These are phyloP conservation scores for Solea solea DNA, from an alignment of 2,113 vertebrate species.

Conservation along the genomic window DNA sequence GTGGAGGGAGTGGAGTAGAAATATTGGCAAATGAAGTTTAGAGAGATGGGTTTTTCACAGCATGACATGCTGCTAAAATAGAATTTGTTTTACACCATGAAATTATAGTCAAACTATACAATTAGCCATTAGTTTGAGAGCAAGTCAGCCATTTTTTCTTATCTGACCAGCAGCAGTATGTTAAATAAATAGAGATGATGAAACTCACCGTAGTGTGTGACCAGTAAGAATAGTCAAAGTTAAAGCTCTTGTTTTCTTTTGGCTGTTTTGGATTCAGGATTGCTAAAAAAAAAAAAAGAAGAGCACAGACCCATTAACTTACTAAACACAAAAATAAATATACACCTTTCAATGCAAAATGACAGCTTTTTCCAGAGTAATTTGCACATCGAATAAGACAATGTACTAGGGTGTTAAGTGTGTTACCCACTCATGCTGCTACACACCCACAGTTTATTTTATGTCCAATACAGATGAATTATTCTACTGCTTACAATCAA, in stretches of 20 bases:
- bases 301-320: constrained; percentile 13
- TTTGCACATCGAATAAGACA: too few species aligned
- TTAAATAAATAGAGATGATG: too few species aligned
- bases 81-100: background rate
- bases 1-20: background rate
- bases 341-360: too few species aligned
- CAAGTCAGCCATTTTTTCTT: constrained; percentile 2
- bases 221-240: constrained; percentile 99
- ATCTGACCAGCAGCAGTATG: background rate
- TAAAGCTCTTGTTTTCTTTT: constrained; percentile 99
- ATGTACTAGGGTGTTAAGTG: too few species aligned
- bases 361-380: too few species aligned
- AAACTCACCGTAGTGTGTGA: constrained; percentile 95
- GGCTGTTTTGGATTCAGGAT: constrained; percentile 97
- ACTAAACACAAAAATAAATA: background rate
- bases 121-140: background rate
- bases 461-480: too few species aligned
- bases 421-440: too few species aligned
- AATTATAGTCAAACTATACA: background rate
- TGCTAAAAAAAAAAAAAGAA: constrained; percentile 79
- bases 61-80: background rate
- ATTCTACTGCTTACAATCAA: too few species aligned
- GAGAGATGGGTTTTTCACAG: background rate
- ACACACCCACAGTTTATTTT: too few species aligned
- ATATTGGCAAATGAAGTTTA: background rate